These are phyloP conservation scores for Tenthredo scrophulariae DNA, from an alignment of 2,888 invertebrate genomes.

Conservation along the genomic window DNA sequence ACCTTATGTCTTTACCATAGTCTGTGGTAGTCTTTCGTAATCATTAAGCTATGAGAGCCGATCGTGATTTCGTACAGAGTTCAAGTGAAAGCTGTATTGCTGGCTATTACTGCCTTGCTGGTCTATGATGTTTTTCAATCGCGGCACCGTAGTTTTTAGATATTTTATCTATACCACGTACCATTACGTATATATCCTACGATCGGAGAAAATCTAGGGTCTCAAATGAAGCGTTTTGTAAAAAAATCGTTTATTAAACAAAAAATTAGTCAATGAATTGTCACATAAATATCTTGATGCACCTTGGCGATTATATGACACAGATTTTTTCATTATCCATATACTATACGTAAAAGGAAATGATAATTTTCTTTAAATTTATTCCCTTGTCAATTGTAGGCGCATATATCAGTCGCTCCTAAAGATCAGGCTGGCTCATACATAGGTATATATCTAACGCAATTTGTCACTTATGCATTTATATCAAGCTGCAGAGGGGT, in stretches of 20 bases:
- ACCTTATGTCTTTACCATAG: not conserved
- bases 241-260: not conserved
- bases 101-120: not conserved
- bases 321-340: not conserved
- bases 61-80: not conserved
- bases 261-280: not conserved
- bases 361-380: not conserved
- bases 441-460: not conserved
- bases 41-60: not conserved
- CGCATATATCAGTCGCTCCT: not conserved
- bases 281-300: not conserved
- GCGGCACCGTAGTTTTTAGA: not conserved
- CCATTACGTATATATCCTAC: not conserved
- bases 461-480: not conserved
- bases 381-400: conserved; percentile 1
- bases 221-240: not conserved
- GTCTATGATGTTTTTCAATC: not conserved
- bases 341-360: not conserved
- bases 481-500: not conserved
- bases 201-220: not conserved
- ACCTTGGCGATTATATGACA: not conserved
- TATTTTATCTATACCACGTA: not conserved
- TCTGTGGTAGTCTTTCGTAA: not conserved
- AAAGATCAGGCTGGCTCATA: not conserved
- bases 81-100: not conserved